Conservation (phyloP, 2,888 invertebrate species). For the Tipula confusa region DNA sequence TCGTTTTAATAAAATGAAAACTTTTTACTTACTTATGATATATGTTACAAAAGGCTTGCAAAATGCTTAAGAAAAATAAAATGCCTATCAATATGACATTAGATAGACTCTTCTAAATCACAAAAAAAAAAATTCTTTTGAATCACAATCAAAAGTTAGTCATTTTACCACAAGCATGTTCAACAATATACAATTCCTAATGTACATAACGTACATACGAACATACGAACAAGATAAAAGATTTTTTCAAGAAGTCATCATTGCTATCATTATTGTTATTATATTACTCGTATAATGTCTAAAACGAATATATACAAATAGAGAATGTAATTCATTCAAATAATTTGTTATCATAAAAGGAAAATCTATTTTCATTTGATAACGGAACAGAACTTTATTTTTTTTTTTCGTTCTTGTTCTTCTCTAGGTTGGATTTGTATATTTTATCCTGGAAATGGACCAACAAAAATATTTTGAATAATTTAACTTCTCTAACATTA, state of each 20-base stretch:
- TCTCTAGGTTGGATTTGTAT: neutral
- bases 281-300: neutral
- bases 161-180: neutral
- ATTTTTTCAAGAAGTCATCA: neutral
- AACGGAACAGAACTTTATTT: neutral
- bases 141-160: neutral
- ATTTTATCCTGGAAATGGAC: conserved; percentile 15
- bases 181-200: neutral
- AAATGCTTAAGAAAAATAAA: no score
- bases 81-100: neutral
- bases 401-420: neutral
- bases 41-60: no score
- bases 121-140: neutral
- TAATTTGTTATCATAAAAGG: conserved; percentile 16
- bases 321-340: conserved; percentile 9
- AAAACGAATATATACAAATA: neutral
- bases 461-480: conserved; percentile 5
- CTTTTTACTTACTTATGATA: no score
- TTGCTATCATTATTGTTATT: neutral
- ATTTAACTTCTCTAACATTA: neutral
- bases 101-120: neutral
- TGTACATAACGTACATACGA: neutral
- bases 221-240: neutral
- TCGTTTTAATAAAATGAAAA: no score
- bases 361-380: conserved; percentile 12